These are phyloP conservation scores for Dendrocopos noguchii DNA, from an alignment of 2,113 vertebrate species.

Conservation along the genomic window DNA sequence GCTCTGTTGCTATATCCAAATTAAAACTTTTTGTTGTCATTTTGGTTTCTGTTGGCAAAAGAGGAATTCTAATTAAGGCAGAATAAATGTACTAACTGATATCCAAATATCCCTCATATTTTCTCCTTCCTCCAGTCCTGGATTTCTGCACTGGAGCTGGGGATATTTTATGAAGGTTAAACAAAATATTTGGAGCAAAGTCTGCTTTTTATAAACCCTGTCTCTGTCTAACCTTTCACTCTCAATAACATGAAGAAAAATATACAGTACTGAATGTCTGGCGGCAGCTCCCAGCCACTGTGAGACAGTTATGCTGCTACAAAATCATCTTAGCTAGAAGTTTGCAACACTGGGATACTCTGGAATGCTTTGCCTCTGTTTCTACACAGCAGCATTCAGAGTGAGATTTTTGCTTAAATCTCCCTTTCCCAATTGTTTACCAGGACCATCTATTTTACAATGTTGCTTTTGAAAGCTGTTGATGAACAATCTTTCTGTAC, in stretches of 20 bases:
- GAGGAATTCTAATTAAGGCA: not conserved
- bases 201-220: conserved; percentile 55
- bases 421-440: not conserved
- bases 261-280: conserved; percentile 39
- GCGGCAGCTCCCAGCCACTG: conserved; percentile 17
- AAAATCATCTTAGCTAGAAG: not conserved
- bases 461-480: not conserved
- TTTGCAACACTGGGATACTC: not conserved
- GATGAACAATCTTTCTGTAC: not conserved
- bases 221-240: conserved; percentile 33
- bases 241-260: conserved; percentile 50
- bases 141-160: not conserved
- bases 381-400: not conserved
- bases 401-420: not conserved
- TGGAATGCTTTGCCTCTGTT: not conserved
- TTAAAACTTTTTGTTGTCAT: not conserved
- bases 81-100: not conserved
- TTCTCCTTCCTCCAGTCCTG: not conserved
- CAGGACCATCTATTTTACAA: not conserved
- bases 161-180: conserved; percentile 48
- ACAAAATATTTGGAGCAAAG: conserved; percentile 48
- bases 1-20: not conserved
- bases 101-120: not conserved
- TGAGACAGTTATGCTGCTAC: not conserved
- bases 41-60: not conserved